Percentiles rank a stretch among this genome's conserved stretches.
Evolutionary conservation across 2,797 vertebrate genomes (phyloP).

Genomic region (Pangasius larnaudii): DNA sequence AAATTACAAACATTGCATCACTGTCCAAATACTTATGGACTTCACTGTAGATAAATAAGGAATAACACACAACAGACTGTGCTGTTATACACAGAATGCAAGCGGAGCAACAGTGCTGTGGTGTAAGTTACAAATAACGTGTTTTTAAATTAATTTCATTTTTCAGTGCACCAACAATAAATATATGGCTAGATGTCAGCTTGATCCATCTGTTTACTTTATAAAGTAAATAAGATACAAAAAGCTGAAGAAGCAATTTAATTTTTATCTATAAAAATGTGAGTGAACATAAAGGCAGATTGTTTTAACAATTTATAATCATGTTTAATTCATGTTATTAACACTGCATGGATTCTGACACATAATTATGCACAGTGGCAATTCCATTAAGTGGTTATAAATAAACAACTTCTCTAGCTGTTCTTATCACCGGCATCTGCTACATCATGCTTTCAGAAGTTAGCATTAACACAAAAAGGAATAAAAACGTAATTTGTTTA

Average conservation of each 20-base stretch:
- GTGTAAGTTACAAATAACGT: neutral
- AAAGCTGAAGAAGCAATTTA: neutral
- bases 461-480: neutral
- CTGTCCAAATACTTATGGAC: too few relatives aligned
- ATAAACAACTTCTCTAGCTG: neutral
- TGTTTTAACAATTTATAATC: slow-evolving; percentile 14
- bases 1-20: too few relatives aligned
- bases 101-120: neutral
- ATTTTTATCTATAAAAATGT: neutral
- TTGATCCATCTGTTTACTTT: neutral
- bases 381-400: slow-evolving; percentile 3
- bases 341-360: neutral
- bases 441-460: neutral
- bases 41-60: neutral
- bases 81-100: neutral
- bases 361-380: neutral
- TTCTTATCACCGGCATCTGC: neutral
- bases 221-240: neutral
- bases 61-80: neutral
- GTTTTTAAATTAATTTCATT: neutral
- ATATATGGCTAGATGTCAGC: neutral
- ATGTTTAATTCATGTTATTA: slow-evolving; percentile 8
- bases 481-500: neutral
- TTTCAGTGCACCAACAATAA: neutral
- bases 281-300: neutral